Evolutionary conservation across 2,888 invertebrate genomes (phyloP).

Genomic region (Drosophila stalkeri): DNA sequence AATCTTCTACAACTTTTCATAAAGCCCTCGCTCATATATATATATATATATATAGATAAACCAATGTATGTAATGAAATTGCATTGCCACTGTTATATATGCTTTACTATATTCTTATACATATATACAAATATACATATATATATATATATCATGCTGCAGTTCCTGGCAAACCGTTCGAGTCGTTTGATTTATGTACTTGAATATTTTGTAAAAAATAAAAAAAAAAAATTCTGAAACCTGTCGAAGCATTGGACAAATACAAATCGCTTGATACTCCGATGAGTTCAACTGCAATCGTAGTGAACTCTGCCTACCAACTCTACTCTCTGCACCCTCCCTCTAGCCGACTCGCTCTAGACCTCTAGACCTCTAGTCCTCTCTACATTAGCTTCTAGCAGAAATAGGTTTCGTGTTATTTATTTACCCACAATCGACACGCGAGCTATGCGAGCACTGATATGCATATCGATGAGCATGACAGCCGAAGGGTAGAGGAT

Average conservation of each 20-base stretch:
- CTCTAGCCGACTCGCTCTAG: background rate
- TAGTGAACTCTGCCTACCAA: slow-evolving; percentile 34
- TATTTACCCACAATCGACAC: slow-evolving; percentile 80
- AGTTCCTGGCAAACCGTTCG: slow-evolving; percentile 36
- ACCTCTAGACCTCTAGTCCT: background rate
- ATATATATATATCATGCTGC: slow-evolving; percentile 31
- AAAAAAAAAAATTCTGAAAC: slow-evolving; percentile 24
- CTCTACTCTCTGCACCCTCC: background rate
- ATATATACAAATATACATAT: slow-evolving; percentile 4
- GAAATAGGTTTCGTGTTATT: slow-evolving; percentile 79
- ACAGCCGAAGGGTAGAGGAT: background rate
- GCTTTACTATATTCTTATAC: slow-evolving; percentile 19
- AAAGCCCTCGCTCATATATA: slow-evolving; percentile 1
- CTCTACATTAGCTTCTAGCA: slow-evolving; percentile 36
- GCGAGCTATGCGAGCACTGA: slow-evolving; percentile 67
- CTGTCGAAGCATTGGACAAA: slow-evolving; percentile 64
- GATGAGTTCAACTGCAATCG: slow-evolving; percentile 67
- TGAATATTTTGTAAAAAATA: slow-evolving; percentile 15
- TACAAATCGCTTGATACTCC: slow-evolving; percentile 63
- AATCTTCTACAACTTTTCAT: background rate
- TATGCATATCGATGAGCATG: slow-evolving; percentile 73
- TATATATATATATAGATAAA: background rate
- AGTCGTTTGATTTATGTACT: slow-evolving; percentile 67
- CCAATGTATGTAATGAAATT: slow-evolving; percentile 12
- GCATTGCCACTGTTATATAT: slow-evolving; percentile 37